These are phyloP conservation scores for Xylophagus ater DNA, from an alignment of 2,888 invertebrate species.

Conservation along the genomic window DNA sequence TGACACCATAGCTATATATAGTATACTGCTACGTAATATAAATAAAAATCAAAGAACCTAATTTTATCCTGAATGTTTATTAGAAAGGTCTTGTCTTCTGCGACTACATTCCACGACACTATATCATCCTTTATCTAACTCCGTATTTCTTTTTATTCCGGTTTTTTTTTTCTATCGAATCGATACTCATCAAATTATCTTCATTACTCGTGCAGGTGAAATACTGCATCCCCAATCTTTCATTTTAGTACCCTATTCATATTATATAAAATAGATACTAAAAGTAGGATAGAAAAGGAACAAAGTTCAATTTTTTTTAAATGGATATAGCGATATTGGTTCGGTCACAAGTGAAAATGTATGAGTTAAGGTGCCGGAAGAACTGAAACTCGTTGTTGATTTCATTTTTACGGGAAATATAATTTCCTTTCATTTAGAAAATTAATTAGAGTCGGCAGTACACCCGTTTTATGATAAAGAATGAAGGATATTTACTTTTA, in stretches of 20 bases:
- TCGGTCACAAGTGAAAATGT: too few species aligned
- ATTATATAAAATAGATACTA: background rate
- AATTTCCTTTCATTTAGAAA: constrained; percentile 17
- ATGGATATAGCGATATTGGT: too few species aligned
- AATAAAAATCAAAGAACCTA: constrained; percentile 13
- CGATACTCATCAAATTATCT: constrained; percentile 18
- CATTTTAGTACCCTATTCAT: too few species aligned
- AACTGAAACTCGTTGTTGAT: constrained; percentile 5
- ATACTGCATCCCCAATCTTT: too few species aligned
- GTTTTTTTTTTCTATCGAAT: too few species aligned
- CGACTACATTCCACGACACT: too few species aligned
- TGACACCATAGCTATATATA: too few species aligned
- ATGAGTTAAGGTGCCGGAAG: constrained; percentile 3
- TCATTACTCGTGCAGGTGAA: constrained; percentile 13
- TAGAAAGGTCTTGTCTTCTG: constrained; percentile 7
- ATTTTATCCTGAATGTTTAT: constrained; percentile 10
- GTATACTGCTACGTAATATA: background rate
- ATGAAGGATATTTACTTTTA: too few species aligned
- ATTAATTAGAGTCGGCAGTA: constrained; percentile 16
- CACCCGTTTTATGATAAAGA: too few species aligned
- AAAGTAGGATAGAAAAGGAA: background rate
- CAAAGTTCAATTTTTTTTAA: background rate
- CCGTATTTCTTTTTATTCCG: too few species aligned
- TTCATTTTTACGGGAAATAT: constrained; percentile 17
- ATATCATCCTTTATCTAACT: too few species aligned